Evolutionary conservation across 2,797 vertebrate species (phyloP).

Genomic region (Heteromormyrus szaboi): DNA sequence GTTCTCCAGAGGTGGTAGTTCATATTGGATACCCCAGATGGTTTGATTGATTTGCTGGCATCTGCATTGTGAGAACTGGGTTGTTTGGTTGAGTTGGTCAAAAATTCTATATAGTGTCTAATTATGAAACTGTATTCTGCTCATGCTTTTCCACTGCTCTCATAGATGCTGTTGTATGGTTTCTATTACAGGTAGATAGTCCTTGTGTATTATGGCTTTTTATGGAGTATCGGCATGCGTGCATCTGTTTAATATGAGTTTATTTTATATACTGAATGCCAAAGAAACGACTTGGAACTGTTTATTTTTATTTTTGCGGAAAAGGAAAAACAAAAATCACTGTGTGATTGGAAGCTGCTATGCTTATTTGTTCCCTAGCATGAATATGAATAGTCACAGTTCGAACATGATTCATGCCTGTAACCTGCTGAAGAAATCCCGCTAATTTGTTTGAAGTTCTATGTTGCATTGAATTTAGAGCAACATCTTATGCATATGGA

Average conservation of each 20-base stretch:
- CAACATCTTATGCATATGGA: neutral
- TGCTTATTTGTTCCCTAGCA: neutral
- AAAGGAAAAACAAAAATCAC: neutral
- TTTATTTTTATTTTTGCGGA: neutral
- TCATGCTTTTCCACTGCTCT: neutral
- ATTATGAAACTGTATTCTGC: neutral
- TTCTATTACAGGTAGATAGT: neutral
- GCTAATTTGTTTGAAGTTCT: neutral
- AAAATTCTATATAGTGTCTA: neutral
- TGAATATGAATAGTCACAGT: neutral
- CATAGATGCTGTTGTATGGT: neutral
- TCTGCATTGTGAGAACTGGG: neutral
- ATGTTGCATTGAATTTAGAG: neutral
- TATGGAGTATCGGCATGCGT: neutral
- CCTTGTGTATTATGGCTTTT: neutral
- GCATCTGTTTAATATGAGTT: neutral
- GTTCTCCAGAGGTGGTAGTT: neutral
- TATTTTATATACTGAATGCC: neutral
- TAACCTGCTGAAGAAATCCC: neutral
- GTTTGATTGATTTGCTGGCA: neutral
- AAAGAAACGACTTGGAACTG: neutral
- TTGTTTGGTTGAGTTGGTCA: neutral
- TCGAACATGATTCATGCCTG: neutral
- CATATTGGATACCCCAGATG: neutral
- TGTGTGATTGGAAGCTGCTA: neutral